A percentile compares a stretch with the other conserved stretches of the same genome.
phyloP scores from a whole-genome alignment of 2,888 invertebrate species.

The Boloria selene region DNA sequence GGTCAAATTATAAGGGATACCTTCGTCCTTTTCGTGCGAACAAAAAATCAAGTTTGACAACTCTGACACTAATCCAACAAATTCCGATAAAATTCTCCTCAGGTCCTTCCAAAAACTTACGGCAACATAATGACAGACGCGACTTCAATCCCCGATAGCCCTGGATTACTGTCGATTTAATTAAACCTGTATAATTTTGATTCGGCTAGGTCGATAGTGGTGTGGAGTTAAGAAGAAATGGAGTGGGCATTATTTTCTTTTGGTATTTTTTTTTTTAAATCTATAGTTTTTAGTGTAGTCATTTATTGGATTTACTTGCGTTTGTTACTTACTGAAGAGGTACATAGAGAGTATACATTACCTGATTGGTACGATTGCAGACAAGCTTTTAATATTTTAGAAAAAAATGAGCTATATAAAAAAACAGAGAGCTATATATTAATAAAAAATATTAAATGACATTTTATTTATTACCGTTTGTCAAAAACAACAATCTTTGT shows the following conservation, averaged over 20 bases:
- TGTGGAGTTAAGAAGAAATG: slow-evolving; percentile 13
- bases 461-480: background rate
- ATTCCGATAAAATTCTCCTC: slow-evolving; percentile 60
- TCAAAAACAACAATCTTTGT: slow-evolving; percentile 8
- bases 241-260: slow-evolving; percentile 2
- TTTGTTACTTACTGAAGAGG: too few species aligned
- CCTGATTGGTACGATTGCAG: background rate
- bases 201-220: slow-evolving; percentile 42
- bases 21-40: slow-evolving; percentile 27
- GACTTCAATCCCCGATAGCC: slow-evolving; percentile 67
- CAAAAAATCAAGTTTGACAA: slow-evolving; percentile 42
- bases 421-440: background rate
- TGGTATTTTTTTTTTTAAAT: background rate
- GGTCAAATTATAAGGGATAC: slow-evolving; percentile 25
- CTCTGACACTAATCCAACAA: slow-evolving; percentile 53
- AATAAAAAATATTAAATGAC: background rate
- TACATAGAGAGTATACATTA: too few species aligned
- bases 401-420: background rate
- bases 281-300: background rate
- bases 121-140: slow-evolving; percentile 75
- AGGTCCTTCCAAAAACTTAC: slow-evolving; percentile 62
- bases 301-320: too few species aligned
- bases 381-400: background rate
- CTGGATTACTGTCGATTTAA: slow-evolving; percentile 80
- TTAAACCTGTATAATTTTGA: slow-evolving; percentile 80